Evolutionary conservation across 2,113 vertebrate species (phyloP).

Genomic region (Melanerpes aurifrons): DNA sequence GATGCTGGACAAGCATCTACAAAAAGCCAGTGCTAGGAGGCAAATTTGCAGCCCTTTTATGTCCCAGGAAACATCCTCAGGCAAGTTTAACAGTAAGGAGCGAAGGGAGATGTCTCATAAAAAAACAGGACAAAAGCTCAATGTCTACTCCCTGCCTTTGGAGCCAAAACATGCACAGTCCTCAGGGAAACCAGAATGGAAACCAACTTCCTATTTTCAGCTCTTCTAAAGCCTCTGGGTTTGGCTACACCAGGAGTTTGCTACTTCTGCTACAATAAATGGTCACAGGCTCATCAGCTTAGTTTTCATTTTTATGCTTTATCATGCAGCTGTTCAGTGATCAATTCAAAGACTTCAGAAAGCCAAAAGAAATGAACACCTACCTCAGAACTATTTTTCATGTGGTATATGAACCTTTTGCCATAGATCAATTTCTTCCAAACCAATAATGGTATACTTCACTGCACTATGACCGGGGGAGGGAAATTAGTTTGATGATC

Average conservation of each 20-base stretch:
- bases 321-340: background rate
- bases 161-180: background rate
- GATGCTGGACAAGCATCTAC: background rate
- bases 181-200: background rate
- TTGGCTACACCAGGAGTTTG: background rate
- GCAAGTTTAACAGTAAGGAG: background rate
- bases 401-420: background rate
- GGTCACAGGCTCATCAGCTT: background rate
- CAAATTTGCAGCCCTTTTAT: background rate
- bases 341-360: background rate
- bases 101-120: background rate
- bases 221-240: background rate
- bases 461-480: background rate
- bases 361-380: background rate
- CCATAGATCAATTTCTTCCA: background rate
- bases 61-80: background rate
- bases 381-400: background rate
- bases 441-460: background rate
- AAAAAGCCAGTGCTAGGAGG: background rate
- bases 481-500: background rate
- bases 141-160: background rate
- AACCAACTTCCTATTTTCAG: background rate
- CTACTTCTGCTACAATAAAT: background rate
- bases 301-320: background rate
- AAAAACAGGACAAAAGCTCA: background rate